Conservation (phyloP, 2,113 vertebrate genomes). For the Thamnophis sirtalis region DNA sequence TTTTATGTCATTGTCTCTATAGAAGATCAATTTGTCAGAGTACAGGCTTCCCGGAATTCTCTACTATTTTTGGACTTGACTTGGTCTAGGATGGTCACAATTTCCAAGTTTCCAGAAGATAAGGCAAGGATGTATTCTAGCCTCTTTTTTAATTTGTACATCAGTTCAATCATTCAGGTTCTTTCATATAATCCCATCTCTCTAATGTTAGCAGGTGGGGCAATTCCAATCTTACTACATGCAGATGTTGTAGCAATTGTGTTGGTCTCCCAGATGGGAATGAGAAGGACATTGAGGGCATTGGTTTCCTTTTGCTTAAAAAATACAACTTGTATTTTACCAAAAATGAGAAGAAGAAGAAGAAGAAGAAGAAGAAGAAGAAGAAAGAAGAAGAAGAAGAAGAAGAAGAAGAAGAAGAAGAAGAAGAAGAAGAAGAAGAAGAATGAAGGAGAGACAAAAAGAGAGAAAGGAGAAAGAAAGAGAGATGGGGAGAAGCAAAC, state of each 20-base stretch:
- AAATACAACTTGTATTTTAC: background rate
- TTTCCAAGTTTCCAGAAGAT: background rate
- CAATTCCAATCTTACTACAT: background rate
- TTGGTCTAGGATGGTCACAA: no score
- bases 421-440: no score
- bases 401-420: no score
- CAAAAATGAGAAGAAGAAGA: background rate
- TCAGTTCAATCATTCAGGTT: background rate
- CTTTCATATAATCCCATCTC: background rate
- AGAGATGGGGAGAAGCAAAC: no score
- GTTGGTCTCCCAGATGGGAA: background rate
- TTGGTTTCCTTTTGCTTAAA: background rate
- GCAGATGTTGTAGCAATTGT: background rate
- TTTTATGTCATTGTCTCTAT: no score
- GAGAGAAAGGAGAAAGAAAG: no score
- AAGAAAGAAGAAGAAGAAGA: no score
- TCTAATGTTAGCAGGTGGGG: background rate
- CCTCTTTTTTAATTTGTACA: background rate
- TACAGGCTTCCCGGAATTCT: no score
- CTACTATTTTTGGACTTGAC: no score
- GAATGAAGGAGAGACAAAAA: no score
- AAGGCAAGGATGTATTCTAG: background rate
- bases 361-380: no score
- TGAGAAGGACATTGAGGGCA: background rate
- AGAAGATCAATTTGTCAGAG: no score